These are phyloP conservation scores for Lamproptera curius DNA, from an alignment of 2,888 invertebrate genomes.

Conservation along the genomic window DNA sequence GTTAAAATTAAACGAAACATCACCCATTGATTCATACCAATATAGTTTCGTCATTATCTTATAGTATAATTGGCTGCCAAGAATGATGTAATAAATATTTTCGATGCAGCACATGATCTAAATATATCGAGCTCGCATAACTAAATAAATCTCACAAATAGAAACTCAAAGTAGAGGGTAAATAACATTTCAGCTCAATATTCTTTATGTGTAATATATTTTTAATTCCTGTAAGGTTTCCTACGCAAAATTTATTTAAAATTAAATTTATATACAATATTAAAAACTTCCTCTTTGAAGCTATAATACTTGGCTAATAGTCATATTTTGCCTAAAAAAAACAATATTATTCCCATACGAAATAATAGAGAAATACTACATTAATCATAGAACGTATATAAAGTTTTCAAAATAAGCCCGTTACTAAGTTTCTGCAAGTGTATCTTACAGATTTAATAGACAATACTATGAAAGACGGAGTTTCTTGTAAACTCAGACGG, in stretches of 20 bases:
- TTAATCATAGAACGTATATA: constrained; percentile 25
- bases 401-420: constrained; percentile 28
- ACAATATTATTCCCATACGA: too few relatives aligned
- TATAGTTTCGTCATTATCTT: neutral
- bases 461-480: constrained; percentile 62
- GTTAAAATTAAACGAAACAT: neutral
- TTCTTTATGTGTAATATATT: too few relatives aligned
- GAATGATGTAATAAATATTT: constrained; percentile 9
- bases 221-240: too few relatives aligned
- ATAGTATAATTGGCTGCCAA: constrained; percentile 9
- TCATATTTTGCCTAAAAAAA: too few relatives aligned
- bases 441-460: constrained; percentile 67
- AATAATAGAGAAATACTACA: constrained; percentile 21
- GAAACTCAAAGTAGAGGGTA: neutral
- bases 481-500: constrained; percentile 63
- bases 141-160: neutral
- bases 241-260: too few relatives aligned
- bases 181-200: too few relatives aligned
- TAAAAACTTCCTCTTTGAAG: too few relatives aligned
- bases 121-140: neutral
- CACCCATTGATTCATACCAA: neutral
- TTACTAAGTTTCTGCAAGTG: constrained; percentile 29
- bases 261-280: too few relatives aligned
- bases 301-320: too few relatives aligned
- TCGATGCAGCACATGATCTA: constrained; percentile 1